Conservation (phyloP, 2,888 invertebrate species). For the Rotaria magnacalcarata region DNA sequence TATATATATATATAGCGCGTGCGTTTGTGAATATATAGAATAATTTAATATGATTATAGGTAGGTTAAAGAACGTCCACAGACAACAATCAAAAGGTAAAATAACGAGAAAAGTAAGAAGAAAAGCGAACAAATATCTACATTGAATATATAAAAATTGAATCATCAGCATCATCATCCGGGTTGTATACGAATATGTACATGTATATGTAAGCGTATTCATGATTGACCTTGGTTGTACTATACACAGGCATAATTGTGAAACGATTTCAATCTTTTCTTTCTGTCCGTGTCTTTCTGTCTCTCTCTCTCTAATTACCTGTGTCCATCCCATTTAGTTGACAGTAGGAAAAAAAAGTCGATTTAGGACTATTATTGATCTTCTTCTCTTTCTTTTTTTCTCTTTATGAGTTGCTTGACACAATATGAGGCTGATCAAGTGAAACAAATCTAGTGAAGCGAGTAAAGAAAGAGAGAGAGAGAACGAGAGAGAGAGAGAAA, state of each 20-base stretch:
- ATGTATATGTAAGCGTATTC: background rate
- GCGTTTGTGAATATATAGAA: background rate
- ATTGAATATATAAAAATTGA: slow-evolving; percentile 20
- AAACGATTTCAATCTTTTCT: slow-evolving; percentile 8
- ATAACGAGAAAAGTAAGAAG: background rate
- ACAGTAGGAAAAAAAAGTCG: slow-evolving; percentile 5
- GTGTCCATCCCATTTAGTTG: slow-evolving; percentile 1
- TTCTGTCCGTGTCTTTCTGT: background rate
- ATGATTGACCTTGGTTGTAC: slow-evolving; percentile 6
- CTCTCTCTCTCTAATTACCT: slow-evolving; percentile 7
- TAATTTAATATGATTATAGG: slow-evolving; percentile 17
- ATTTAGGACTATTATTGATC: slow-evolving; percentile 26
- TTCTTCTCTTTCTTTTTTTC: background rate
- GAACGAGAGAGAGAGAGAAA: background rate
- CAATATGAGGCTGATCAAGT: slow-evolving; percentile 22
- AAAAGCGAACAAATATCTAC: background rate
- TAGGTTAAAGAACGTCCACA: background rate
- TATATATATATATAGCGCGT: background rate
- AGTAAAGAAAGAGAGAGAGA: slow-evolving; percentile 24
- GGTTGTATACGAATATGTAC: background rate
- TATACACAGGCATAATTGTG: slow-evolving; percentile 3
- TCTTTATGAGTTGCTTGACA: slow-evolving; percentile 9
- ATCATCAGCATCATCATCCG: slow-evolving; percentile 17
- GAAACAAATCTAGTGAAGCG: slow-evolving; percentile 26
- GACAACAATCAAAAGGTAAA: slow-evolving; percentile 11